Percentiles rank a stretch among this genome's conserved stretches.
Conservation (phyloP, 2,113 vertebrate species). For the Sylvicapra grimmia region DNA sequence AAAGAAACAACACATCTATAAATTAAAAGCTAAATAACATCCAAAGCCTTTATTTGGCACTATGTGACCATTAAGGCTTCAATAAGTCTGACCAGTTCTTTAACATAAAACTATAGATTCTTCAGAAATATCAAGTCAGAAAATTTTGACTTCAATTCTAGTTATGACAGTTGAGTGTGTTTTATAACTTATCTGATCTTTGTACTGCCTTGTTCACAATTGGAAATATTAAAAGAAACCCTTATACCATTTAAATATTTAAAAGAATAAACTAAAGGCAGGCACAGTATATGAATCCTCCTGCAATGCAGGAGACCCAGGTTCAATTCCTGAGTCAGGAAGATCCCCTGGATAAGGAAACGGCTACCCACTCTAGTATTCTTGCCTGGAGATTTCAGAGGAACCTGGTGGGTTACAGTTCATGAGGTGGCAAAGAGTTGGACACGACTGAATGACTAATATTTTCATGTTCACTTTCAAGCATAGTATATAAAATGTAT, state of each 20-base stretch:
- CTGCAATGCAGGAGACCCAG: too few relatives aligned
- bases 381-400: neutral
- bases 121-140: neutral
- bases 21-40: neutral
- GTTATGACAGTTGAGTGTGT: neutral
- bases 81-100: neutral
- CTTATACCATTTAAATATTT: neutral
- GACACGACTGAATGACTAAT: neutral
- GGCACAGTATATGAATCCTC: too few relatives aligned
- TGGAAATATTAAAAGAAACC: neutral
- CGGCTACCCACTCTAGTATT: neutral
- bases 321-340: neutral
- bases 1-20: neutral
- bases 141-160: neutral
- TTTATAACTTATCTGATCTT: neutral
- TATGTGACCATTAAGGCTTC: neutral
- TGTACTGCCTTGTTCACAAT: neutral
- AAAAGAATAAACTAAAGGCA: neutral
- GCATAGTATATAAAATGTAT: neutral
- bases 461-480: neutral
- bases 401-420: neutral
- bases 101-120: neutral
- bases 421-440: neutral
- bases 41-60: neutral
- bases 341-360: neutral